Evolutionary conservation across 2,113 vertebrate genomes (phyloP), one percentile per base, ranked within the genome.

Genomic region (Sitta europaea): DNA sequence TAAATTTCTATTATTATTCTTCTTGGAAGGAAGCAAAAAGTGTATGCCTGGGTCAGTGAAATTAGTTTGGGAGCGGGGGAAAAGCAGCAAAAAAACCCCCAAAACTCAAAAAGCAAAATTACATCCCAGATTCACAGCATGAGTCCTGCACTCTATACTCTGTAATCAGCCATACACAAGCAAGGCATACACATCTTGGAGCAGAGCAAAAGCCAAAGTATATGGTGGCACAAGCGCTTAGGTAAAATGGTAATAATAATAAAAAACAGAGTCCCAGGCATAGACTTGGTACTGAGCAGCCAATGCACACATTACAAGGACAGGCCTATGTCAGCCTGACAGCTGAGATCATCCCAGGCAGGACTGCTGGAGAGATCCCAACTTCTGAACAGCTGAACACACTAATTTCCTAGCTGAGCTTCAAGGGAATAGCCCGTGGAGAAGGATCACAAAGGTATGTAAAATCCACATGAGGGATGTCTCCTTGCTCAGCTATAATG

Each of bases 31-130:
- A 21, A 61, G 58, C 31, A 12, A 8, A 7, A 21, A 13, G 14
- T 2, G 1, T 50, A 31, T 0, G 0, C 11, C 33, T 63, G 17
- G 2, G 31, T 45, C 36, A 80, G 47, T 70, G 35, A 55, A 87
- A 10, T 78, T 88, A 68, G 63, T 28, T 18, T 65, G 22, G 33
- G 20, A 63, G 16, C 2, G 3, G 6, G 22, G 24, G 12, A 15
- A 84, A 87, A 73, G 50, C 36, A 80, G 29, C 51, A 61, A 72
- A 63, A 71, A 47, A 28, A 4, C 0, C 13, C 13, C 9, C 5
- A 9, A 71, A 71, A 36, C 14, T 8, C 12, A 59, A 22, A 81
- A 88, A 78, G 48, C 23, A 78, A 72, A 81, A 65, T 4, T 2
- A 31, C 48, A 68, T 29, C 43, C 15, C 27, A 50, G 51, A 42